Conservation (phyloP, 2,113 vertebrate genomes). For the Rhabdornis inornatus region DNA sequence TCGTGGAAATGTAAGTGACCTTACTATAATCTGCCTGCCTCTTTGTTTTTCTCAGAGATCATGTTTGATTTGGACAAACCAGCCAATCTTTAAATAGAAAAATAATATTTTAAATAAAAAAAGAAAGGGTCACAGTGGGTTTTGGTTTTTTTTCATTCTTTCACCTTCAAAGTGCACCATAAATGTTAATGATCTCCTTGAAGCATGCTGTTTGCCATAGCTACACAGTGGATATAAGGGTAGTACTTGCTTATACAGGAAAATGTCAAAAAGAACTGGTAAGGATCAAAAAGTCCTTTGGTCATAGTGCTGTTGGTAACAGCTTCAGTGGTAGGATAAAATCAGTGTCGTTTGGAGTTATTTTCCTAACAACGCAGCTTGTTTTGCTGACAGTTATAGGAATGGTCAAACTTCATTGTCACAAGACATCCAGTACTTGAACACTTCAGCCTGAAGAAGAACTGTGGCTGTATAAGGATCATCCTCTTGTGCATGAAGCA, state of each 20-base stretch:
- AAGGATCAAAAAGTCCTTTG: not conserved
- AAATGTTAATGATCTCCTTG: not conserved
- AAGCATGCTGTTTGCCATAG: not conserved
- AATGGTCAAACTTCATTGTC: not conserved
- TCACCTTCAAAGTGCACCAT: not conserved
- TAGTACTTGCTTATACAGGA: not conserved
- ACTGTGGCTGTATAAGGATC: not conserved
- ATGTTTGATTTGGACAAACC: not conserved
- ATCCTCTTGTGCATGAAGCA: not conserved
- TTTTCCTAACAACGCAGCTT: not conserved
- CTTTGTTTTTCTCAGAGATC: not conserved
- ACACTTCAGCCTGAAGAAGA: not conserved
- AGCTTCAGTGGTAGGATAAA: not conserved
- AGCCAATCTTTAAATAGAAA: not conserved
- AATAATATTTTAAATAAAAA: not conserved
- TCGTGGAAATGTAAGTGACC: not conserved
- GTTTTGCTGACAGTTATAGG: not conserved
- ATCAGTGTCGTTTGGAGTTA: not conserved
- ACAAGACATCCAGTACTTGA: not conserved
- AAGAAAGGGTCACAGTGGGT: not conserved
- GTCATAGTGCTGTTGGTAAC: not conserved
- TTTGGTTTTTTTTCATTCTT: not conserved
- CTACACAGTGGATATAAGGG: not conserved
- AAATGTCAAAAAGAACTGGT: not conserved
- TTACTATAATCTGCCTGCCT: not conserved